Evolutionary conservation across 1,140 invertebrate species (phyloP), one percentile per base, ranked within the genome.

Genomic region (Ephestia elutella): DNA sequence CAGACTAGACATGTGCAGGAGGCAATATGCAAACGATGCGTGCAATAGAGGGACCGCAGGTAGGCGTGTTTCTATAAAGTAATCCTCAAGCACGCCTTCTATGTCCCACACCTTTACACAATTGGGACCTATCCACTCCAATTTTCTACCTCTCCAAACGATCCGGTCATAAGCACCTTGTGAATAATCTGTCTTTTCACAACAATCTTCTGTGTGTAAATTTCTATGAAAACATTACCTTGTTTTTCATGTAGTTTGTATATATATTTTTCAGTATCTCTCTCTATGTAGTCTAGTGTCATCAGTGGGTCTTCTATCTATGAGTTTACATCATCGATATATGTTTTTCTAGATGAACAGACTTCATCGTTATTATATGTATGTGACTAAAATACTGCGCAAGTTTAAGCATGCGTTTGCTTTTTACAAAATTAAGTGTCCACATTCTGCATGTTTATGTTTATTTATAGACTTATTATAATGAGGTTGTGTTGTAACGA

Each of bases 1-100:
- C 95, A 97, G 96, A 96, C 95, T 98, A 93, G 97, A 98, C 94
- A 98, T 98, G 96, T 98, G 97, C 94, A 94, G 96, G 91, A 92
- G 96, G 91, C 94, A 96, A 91, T 96, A 95, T 92, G 93, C 95
- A 87, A 95, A 94, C 92, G 96, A 97, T 90, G 93, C 94, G 90
- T 98, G 96, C 95, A 98, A 98, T 94, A 93, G 96, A 92, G 96
- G 96, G 91, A 98, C 96, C 76, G 96, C 96, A 96, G 96, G 96
- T 97, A 96, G 90, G 91, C 92, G 86, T 86, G 82, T 80, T 73
- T 72, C 73, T 70, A 70, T 73, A 53, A 68, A 63, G 63, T 60
- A 71, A 68, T 64, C 68, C 75, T 73, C 74, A 73, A 85, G 86
- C 86, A 88, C 86, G 81, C 83, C 86, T 82, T 66, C 21, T 70